Conservation (phyloP, 2,888 invertebrate genomes). For the Spilosoma lubricipeda region DNA sequence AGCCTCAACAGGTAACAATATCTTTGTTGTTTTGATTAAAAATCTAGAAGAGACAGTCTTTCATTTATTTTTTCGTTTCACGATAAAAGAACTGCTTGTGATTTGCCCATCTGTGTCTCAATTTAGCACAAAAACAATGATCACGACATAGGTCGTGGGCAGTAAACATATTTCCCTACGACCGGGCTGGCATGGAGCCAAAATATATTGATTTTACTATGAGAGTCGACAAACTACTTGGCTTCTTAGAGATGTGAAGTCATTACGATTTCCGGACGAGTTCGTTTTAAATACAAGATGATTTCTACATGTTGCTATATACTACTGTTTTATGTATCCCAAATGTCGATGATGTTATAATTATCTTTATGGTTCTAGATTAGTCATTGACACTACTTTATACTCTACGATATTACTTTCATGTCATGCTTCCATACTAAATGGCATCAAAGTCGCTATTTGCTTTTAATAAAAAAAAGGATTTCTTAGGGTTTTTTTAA, state of each 20-base stretch:
- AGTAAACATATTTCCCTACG: conserved; percentile 67
- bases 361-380: not conserved
- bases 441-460: not conserved
- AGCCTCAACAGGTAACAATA: not conserved
- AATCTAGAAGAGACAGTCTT: not conserved
- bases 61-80: not conserved
- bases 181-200: conserved; percentile 59
- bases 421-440: not conserved
- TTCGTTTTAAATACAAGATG: conserved; percentile 17
- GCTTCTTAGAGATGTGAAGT: conserved; percentile 35
- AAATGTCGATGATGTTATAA: not conserved
- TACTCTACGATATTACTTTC: too few species aligned
- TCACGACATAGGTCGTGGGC: conserved; percentile 58
- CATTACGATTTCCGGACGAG: conserved; percentile 26
- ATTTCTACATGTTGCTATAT: conserved; percentile 9
- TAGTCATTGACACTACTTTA: too few species aligned
- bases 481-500: not conserved
- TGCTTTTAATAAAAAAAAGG: not conserved
- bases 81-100: conserved; percentile 22
- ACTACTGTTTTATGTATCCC: not conserved
- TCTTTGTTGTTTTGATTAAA: not conserved
- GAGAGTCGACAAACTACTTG: conserved; percentile 43
- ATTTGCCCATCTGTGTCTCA: conserved; percentile 52
- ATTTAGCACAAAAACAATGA: conserved; percentile 68
- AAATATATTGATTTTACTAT: conserved; percentile 65